Base-by-base conservation (phyloP, 2,113 vertebrate species). In the Brachypteracias leptosomus region DNA sequence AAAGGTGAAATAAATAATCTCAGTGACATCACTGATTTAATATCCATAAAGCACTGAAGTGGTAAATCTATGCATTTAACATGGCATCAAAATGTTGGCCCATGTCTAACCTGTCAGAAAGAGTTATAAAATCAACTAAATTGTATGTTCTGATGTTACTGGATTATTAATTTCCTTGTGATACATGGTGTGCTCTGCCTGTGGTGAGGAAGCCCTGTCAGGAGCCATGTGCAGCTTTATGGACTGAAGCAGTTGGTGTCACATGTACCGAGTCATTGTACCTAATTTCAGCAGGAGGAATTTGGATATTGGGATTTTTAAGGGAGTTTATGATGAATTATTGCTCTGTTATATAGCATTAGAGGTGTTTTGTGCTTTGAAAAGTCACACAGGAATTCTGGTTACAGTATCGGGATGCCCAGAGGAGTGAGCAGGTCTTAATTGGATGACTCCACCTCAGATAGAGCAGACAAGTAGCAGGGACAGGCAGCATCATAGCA, bases 261-360 rank as follows among this genome's bases (percentile, higher is more conserved):
- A 3, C 20, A 9, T 25, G 6, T 42, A 20, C 15, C 13, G 1
- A 36, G 26, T 46, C 72, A 15, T 8, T 1, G 0, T 6, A n/a
- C 42, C 63, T 68, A 4, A 42, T 40, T 73, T 42, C 77, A 68
- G 67, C 22, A 6, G 55, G 35, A 70, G n/a, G 58, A 65, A 26
- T 86, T 47, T 33, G 66, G 29, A 11, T 62, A 36, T 57, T 4
- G 3, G 29, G 31, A 22, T 74, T 70, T 81, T 70, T 58, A 74
- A 75, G 78, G 51, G 25, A 58, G 51, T 25, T 77, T 40, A 36
- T 58, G 68, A 57, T 58, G 82, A 49, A 65, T 78, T 59, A 73
- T 83, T 44, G 26, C 24, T 75, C 10, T 70, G 16, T 25, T 81
- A 11, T 38, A 13, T 21, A 55, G 19, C 28, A 28, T 49, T 66